Evolutionary conservation across 2,888 invertebrate species (phyloP).

Genomic region (Clepsis dumicolana): DNA sequence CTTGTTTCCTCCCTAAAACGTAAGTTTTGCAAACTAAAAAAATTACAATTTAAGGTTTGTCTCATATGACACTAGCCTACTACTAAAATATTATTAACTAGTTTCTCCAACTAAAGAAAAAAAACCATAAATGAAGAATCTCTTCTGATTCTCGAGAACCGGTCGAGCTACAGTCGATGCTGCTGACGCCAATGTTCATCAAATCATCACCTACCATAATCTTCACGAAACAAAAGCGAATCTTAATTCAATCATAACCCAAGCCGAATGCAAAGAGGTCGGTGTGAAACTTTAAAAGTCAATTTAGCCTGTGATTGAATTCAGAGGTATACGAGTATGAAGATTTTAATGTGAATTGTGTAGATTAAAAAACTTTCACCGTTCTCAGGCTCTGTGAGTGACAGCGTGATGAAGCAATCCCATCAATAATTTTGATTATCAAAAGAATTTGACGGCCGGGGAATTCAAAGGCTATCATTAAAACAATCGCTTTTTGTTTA

Average conservation of each 20-base stretch:
- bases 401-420: slow-evolving; percentile 39
- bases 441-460: slow-evolving; percentile 40
- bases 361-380: slow-evolving; percentile 44
- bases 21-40: too few relatives aligned
- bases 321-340: slow-evolving; percentile 22
- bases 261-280: slow-evolving; percentile 32
- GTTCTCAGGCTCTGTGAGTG: slow-evolving; percentile 39
- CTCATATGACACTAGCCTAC: too few relatives aligned
- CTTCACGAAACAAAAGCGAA: slow-evolving; percentile 24
- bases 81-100: too few relatives aligned
- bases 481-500: slow-evolving; percentile 23
- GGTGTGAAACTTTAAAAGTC: slow-evolving; percentile 28
- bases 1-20: too few relatives aligned
- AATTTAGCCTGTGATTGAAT: slow-evolving; percentile 39
- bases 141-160: neutral
- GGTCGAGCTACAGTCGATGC: neutral
- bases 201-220: slow-evolving; percentile 5
- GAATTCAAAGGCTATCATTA: slow-evolving; percentile 25
- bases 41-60: too few relatives aligned
- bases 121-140: neutral
- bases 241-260: slow-evolving; percentile 16
- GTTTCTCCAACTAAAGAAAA: neutral
- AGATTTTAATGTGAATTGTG: slow-evolving; percentile 43
- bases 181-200: neutral
- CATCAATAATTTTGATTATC: slow-evolving; percentile 42